Base-by-base conservation (phyloP, 2,888 invertebrate species). In the Xestoiulus laeticollis region DNA sequence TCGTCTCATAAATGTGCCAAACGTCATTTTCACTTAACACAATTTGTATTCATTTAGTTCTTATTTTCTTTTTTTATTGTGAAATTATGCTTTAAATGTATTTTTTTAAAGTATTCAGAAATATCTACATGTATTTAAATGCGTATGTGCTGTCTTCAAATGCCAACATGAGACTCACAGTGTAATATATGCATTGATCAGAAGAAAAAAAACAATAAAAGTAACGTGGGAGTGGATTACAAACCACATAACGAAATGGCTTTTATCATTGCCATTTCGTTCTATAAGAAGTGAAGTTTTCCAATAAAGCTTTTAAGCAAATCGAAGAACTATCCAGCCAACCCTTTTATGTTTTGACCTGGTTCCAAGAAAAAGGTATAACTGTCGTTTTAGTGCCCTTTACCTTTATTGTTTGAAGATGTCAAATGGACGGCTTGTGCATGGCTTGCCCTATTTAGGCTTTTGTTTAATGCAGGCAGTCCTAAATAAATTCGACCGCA, bases 231-330 rank as follows among this genome's bases (percentile, higher is more conserved):
- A 78, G 78, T 78, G 78, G 78, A 78, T 78, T 30, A 30, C 30
- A 30, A 78, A 30, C 78, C 78, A 16, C 30, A 78, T 14, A 30
- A 26, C 30, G 30, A 78, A 78, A 78, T 78, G 78, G 26, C 30
- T 78, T 68, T 78, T 68, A 26, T 68, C 68, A 26, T 68, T 68
- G 68, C 68, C n/a, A 26, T 68, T 68, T 12, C 68, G 19, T 68
- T 26, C 68, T 12, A 26, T 26, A n/a, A 6, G 26, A 68, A 68
- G 68, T 68, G 26, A 68, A 12, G 26, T 68, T 68, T 78, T 78
- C 30, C 78, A 30, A 78, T 78, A 78, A 78, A 78, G 78, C 78
- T 78, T 78, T 78, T 78, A 78, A 78, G 78, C 78, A 78, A 78
- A 78, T 78, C 78, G 78, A 78, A 78, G 78, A 78, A 30, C 78